Evolutionary conservation across 2,113 vertebrate genomes (phyloP).

Genomic region (Formicarius rufipectus): DNA sequence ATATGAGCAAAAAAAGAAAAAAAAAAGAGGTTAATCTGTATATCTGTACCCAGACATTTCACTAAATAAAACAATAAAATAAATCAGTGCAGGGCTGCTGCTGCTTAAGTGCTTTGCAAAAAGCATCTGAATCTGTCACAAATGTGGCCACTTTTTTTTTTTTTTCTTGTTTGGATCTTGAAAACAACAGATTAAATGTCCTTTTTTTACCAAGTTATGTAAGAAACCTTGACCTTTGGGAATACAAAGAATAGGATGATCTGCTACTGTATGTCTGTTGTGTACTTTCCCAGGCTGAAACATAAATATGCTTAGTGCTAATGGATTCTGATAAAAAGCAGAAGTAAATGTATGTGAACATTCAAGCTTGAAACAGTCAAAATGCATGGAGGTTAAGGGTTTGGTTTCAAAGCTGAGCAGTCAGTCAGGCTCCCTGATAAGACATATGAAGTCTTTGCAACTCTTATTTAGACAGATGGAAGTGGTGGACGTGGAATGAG

Average conservation of each 20-base stretch:
- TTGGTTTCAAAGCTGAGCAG: background rate
- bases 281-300: background rate
- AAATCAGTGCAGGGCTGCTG: slow-evolving; percentile 2
- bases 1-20: background rate
- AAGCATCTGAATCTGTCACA: slow-evolving; percentile 15
- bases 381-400: background rate
- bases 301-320: background rate
- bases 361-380: background rate
- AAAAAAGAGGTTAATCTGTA: slow-evolving; percentile 41
- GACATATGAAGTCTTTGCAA: background rate
- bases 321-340: slow-evolving; percentile 12
- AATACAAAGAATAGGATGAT: background rate
- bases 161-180: background rate
- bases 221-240: slow-evolving; percentile 3
- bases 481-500: background rate
- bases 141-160: background rate
- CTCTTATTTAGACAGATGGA: background rate
- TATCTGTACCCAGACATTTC: slow-evolving; percentile 49
- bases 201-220: background rate
- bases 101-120: slow-evolving; percentile 14
- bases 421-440: background rate
- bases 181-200: slow-evolving; percentile 19
- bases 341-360: background rate
- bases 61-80: slow-evolving; percentile 52
- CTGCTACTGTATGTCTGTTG: background rate